These are phyloP conservation scores for Pristionchus maxplancki DNA, from an alignment of 2,888 invertebrate species.

Conservation along the genomic window DNA sequence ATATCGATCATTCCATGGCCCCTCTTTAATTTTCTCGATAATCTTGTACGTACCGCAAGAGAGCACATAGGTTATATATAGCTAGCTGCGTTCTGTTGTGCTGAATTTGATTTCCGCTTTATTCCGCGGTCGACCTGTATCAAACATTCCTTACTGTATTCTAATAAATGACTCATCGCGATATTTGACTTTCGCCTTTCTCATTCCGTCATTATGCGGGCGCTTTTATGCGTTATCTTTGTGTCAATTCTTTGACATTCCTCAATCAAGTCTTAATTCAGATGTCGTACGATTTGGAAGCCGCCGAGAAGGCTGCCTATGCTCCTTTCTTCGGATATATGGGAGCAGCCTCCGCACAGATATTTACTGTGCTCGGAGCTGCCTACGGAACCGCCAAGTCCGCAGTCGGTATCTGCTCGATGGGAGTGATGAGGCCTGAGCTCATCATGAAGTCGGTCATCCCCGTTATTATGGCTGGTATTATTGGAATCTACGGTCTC, in stretches of 20 bases:
- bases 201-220: constrained; percentile 43
- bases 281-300: constrained; percentile 71
- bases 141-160: constrained; percentile 44
- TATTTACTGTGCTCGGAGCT: constrained; percentile 76
- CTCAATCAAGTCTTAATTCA: not conserved
- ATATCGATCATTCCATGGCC: constrained; percentile 27
- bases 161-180: constrained; percentile 51
- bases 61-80: constrained; percentile 40
- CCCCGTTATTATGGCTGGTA: constrained; percentile 84
- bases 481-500: constrained; percentile 94
- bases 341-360: constrained; percentile 75
- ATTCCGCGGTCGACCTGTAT: constrained; percentile 40
- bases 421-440: constrained; percentile 99
- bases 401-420: constrained; percentile 99
- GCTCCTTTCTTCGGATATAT: constrained; percentile 75
- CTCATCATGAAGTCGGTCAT: constrained; percentile 99
- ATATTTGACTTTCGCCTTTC: not conserved
- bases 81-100: constrained; percentile 32
- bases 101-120: not conserved
- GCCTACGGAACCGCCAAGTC: constrained; percentile 92
- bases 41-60: constrained; percentile 50
- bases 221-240: constrained; percentile 49
- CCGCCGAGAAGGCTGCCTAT: constrained; percentile 72
- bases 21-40: not conserved
- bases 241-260: constrained; percentile 41